These are phyloP conservation scores for Euschistus heros DNA, from an alignment of 1,140 invertebrate species.

Conservation along the genomic window DNA sequence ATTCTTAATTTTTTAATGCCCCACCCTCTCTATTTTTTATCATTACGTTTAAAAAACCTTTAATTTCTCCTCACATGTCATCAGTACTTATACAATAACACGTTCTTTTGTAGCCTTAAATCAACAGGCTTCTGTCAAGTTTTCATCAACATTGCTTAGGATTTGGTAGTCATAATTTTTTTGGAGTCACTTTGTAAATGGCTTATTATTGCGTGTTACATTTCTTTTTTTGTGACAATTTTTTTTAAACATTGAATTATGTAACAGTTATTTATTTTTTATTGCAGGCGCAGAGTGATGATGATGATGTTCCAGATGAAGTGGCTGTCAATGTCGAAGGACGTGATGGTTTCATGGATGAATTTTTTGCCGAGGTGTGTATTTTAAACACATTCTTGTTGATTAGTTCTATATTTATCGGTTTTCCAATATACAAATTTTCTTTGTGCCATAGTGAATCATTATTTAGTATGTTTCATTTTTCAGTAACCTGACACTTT, in stretches of 20 bases:
- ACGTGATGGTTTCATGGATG: conserved; percentile 86
- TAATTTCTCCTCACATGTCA: too few species aligned
- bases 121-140: too few species aligned
- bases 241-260: not conserved
- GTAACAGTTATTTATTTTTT: not conserved
- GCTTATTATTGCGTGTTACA: too few species aligned
- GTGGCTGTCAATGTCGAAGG: conserved; percentile 84
- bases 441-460: not conserved
- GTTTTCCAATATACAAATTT: not conserved
- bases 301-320: conserved; percentile 82
- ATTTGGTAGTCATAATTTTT: too few species aligned
- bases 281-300: conserved; percentile 81
- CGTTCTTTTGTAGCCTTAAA: too few species aligned
- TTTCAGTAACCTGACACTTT: not conserved
- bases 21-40: too few species aligned
- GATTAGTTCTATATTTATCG: not conserved
- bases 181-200: too few species aligned
- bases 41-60: too few species aligned
- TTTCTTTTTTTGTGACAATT: not conserved
- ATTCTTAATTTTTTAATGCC: too few species aligned
- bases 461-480: not conserved
- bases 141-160: too few species aligned
- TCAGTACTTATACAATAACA: too few species aligned
- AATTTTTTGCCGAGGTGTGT: conserved; percentile 90
- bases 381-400: not conserved